phyloP scores from a whole-genome alignment of 2,888 invertebrate genomes.

The Cremastobaeus sp. region DNA sequence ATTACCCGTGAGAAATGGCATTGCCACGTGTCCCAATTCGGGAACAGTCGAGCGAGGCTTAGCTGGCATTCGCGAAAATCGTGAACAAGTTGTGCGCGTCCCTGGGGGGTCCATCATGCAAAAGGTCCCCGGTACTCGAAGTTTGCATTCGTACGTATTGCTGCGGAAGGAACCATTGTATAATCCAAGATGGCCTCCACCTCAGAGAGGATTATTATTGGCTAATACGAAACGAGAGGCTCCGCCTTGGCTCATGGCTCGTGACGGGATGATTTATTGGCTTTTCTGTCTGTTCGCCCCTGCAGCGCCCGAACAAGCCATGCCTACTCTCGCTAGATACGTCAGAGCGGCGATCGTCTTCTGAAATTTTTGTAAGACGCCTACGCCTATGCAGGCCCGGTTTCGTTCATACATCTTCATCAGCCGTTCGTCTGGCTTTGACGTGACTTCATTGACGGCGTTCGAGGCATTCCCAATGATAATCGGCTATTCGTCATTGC shows the following conservation, averaged over 20 bases:
- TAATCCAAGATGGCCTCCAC: slow-evolving; percentile 81
- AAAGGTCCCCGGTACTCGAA: slow-evolving; percentile 70
- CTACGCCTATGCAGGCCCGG: slow-evolving; percentile 48
- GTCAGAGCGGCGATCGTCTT: slow-evolving; percentile 53
- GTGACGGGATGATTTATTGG: slow-evolving; percentile 82
- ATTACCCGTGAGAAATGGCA: slow-evolving; percentile 46
- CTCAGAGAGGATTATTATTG: slow-evolving; percentile 81
- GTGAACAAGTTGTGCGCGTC: slow-evolving; percentile 67
- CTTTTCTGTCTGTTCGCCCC: slow-evolving; percentile 79
- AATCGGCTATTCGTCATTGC: slow-evolving; percentile 51
- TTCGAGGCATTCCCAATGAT: slow-evolving; percentile 37
- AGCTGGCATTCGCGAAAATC: slow-evolving; percentile 55
- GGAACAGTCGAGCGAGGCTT: slow-evolving; percentile 56
- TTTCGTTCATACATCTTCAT: slow-evolving; percentile 51
- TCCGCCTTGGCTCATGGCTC: slow-evolving; percentile 81
- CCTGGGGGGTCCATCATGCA: slow-evolving; percentile 68
- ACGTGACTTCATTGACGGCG: slow-evolving; percentile 47
- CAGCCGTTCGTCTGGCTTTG: slow-evolving; percentile 40
- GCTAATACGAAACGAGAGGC: slow-evolving; percentile 81
- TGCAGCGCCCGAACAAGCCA: slow-evolving; percentile 74
- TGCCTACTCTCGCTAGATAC: slow-evolving; percentile 66
- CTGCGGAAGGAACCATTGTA: slow-evolving; percentile 78
- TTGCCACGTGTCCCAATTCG: slow-evolving; percentile 57
- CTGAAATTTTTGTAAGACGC: slow-evolving; percentile 45
- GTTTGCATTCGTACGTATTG: slow-evolving; percentile 77